Base-by-base conservation (phyloP, 64 coral and sea anemone species). In the Hydrozoanthus tunicans region DNA sequence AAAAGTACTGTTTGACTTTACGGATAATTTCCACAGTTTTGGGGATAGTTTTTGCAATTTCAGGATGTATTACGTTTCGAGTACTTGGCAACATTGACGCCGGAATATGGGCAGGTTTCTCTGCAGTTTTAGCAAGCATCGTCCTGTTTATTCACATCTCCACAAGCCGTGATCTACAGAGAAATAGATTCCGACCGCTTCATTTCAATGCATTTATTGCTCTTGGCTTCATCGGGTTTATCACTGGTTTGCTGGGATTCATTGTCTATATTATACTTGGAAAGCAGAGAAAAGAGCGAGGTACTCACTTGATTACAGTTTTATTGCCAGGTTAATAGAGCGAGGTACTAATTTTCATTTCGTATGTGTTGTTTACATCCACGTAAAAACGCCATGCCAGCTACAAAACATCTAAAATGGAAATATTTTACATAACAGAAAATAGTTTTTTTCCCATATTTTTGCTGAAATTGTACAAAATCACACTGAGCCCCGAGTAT, bases 181-280 rank as follows among this genome's bases (percentile, higher is more conserved):
- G 56, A 77, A n/a, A 89, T 54, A 89, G 76, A 14, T 26, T 89
- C 24, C 68, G 58, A 14, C 55, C 85, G 17, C 59, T 73, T 57
- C 85, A 89, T 58, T 89, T 89, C 58, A 59, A 89, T 89, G 56
- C 58, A 58, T 7, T 89, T 5, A 58, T 75, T 3, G 51, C 76
- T 53, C 68, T 89, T 56, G 85, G 85, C 59, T 67, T 75, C 26
- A 72, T 89, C 70, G 85, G 85, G 5, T 89, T 89, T 73, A 3
- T 89, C 10, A 20, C 17, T 4, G 85, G 85, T 23, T 67, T 89
- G 27, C 65, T 77, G 0, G 70, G 67, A 2, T 63, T 89, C 55
- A 89, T 89, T 14, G 85, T 89, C 3, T 89, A 89, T 74, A 75
- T 89, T 58, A 89, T 89, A 14, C 70, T 89, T 13, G 85, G 56